A percentile compares a stretch with the other conserved stretches of the same genome.
Conservation (phyloP, 30 jellyfish, hydroid and myxozoan genomes). For the Nemopilema nomurai region DNA sequence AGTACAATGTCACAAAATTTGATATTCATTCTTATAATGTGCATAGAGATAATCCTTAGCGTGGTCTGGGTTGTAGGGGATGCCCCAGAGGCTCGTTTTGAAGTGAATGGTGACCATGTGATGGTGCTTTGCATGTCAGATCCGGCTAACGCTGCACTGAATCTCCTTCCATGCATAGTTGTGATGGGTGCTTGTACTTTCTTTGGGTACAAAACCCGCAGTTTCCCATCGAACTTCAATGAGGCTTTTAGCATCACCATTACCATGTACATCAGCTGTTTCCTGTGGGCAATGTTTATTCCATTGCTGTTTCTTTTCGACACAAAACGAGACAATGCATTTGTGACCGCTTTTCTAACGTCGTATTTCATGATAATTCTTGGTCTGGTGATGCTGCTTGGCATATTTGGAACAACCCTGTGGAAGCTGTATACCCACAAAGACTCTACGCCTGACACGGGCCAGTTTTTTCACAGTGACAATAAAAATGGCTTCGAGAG, state of each 20-base stretch:
- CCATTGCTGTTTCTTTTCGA: constrained; percentile 38
- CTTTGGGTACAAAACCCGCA: constrained; percentile 50
- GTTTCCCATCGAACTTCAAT: constrained; percentile 55
- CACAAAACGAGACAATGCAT: constrained; percentile 2
- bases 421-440: background rate
- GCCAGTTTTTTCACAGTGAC: constrained; percentile 6
- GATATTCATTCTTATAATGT: constrained; percentile 2
- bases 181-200: constrained; percentile 38
- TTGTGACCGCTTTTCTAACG: background rate
- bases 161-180: constrained; percentile 25
- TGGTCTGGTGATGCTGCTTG: constrained; percentile 34
- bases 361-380: constrained; percentile 22
- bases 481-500: constrained; percentile 7
- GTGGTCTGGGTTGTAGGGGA: constrained; percentile 20
- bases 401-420: constrained; percentile 40
- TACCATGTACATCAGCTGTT: constrained; percentile 59
- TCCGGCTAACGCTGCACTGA: background rate
- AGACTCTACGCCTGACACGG: background rate
- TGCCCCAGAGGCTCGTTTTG: constrained; percentile 1
- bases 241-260: constrained; percentile 44
- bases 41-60: constrained; percentile 37
- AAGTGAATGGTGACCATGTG: background rate
- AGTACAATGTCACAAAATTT: constrained; percentile 58
- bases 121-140: constrained; percentile 12
- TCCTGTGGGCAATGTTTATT: constrained; percentile 45